phyloP scores from a whole-genome alignment of 2,888 invertebrate genomes.

The Cephalotes varians region DNA sequence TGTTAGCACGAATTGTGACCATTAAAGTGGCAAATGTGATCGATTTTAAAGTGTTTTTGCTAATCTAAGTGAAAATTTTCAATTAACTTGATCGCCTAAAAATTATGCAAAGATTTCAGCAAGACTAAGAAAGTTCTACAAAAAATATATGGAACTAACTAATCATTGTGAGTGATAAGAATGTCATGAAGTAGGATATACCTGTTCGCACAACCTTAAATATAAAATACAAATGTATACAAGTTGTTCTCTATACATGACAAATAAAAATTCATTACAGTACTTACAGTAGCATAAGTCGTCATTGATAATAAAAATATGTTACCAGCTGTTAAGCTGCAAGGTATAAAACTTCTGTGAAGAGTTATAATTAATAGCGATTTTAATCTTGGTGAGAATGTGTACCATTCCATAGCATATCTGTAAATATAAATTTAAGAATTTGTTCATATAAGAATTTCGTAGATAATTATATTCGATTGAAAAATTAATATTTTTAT shows the following conservation, averaged over 20 bases:
- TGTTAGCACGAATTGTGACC: background rate
- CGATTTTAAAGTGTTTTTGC: background rate
- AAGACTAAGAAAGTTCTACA: background rate
- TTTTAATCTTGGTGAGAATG: slow-evolving; percentile 1
- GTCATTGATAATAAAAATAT: background rate
- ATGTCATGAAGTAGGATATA: slow-evolving; percentile 25
- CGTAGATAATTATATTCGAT: no score
- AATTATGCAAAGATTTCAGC: background rate
- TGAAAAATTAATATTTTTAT: no score
- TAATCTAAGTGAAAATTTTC: background rate
- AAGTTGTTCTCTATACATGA: background rate
- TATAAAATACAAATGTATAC: background rate
- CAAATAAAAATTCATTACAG: background rate
- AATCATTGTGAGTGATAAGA: slow-evolving; percentile 14
- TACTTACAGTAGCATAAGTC: slow-evolving; percentile 10
- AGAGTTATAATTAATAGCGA: slow-evolving; percentile 5
- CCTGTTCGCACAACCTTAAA: slow-evolving; percentile 11
- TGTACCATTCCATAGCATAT: slow-evolving; percentile 18
- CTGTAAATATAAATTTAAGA: background rate
- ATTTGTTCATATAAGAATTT: no score
- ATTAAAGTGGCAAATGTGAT: background rate
- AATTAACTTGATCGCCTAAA: background rate
- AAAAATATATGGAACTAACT: background rate
- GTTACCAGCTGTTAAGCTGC: slow-evolving; percentile 15
- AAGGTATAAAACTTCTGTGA: background rate